Conservation (phyloP, 2,888 invertebrate genomes). For the Monopis laevigella region DNA sequence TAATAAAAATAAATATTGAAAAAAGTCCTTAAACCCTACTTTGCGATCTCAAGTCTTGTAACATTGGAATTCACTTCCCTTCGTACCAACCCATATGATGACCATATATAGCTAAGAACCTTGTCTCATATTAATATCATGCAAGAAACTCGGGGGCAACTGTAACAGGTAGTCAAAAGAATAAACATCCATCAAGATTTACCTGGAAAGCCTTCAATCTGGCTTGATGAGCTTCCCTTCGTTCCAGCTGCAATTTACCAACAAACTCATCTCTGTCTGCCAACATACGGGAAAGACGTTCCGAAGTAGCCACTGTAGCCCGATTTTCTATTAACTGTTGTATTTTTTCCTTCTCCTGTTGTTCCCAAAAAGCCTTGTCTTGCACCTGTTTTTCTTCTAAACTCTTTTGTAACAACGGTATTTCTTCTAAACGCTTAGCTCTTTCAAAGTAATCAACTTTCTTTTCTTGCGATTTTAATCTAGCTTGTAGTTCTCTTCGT, state of each 20-base stretch:
- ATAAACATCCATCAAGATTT: too few species aligned
- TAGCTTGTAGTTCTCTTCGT: slow-evolving; percentile 89
- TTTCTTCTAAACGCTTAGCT: slow-evolving; percentile 95
- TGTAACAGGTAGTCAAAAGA: too few species aligned
- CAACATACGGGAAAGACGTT: slow-evolving; percentile 83
- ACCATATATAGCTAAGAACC: too few species aligned
- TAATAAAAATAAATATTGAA: too few species aligned
- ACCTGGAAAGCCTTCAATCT: slow-evolving; percentile 75
- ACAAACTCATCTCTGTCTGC: slow-evolving; percentile 82
- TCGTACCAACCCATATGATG: too few species aligned
- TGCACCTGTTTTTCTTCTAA: slow-evolving; percentile 85
- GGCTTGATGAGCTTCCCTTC: slow-evolving; percentile 58
- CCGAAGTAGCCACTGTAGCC: slow-evolving; percentile 82
- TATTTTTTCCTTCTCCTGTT: slow-evolving; percentile 88
- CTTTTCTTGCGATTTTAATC: slow-evolving; percentile 95
- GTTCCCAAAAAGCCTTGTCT: slow-evolving; percentile 92
- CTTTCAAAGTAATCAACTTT: slow-evolving; percentile 96
- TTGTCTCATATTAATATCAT: too few species aligned
- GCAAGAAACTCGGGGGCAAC: too few species aligned
- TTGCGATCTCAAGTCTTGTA: too few species aligned
- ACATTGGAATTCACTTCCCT: too few species aligned
- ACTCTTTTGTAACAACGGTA: slow-evolving; percentile 87
- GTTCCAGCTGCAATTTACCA: slow-evolving; percentile 77
- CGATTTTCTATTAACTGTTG: slow-evolving; percentile 77
- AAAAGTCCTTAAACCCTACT: too few species aligned